Percentiles rank a stretch among this genome's conserved stretches.
Evolutionary conservation across 2,888 invertebrate species (phyloP).

Genomic region (Aphodius sticticus): DNA sequence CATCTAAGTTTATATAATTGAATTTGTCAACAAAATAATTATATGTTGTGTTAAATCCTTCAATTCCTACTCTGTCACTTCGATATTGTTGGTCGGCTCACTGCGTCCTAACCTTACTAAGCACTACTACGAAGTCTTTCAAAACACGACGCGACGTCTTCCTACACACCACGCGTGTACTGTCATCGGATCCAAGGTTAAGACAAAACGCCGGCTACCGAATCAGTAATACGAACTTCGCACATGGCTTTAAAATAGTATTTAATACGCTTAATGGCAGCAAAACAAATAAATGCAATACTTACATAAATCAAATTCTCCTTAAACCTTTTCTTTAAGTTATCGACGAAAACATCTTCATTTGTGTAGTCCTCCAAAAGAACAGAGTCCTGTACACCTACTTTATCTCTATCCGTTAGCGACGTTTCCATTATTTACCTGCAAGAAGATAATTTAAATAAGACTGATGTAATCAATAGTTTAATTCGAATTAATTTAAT

Average conservation of each 20-base stretch:
- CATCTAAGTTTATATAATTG: too few relatives aligned
- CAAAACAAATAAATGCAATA: conserved; percentile 43
- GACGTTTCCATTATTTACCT: conserved; percentile 76
- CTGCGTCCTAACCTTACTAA: not conserved
- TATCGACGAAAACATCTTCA: conserved; percentile 85
- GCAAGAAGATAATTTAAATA: conserved; percentile 11
- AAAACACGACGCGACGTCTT: not conserved
- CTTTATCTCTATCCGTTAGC: conserved; percentile 83
- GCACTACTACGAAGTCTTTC: not conserved
- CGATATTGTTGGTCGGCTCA: not conserved
- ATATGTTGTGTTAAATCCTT: too few relatives aligned
- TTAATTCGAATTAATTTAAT: not conserved
- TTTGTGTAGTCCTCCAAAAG: conserved; percentile 86
- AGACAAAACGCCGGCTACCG: not conserved
- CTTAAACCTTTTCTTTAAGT: conserved; percentile 84
- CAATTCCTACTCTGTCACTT: not conserved
- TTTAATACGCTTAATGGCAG: not conserved
- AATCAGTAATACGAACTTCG: not conserved
- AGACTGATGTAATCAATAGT: not conserved
- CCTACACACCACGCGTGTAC: not conserved
- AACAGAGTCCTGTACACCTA: conserved; percentile 92
- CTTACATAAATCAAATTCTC: conserved; percentile 93
- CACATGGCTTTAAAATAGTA: not conserved
- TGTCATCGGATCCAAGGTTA: not conserved
- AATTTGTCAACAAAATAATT: too few relatives aligned